A percentile compares a stretch with the other conserved stretches of the same genome.
These are phyloP conservation scores for Danio kyathit DNA, from an alignment of 2,797 vertebrate species.

Conservation along the genomic window DNA sequence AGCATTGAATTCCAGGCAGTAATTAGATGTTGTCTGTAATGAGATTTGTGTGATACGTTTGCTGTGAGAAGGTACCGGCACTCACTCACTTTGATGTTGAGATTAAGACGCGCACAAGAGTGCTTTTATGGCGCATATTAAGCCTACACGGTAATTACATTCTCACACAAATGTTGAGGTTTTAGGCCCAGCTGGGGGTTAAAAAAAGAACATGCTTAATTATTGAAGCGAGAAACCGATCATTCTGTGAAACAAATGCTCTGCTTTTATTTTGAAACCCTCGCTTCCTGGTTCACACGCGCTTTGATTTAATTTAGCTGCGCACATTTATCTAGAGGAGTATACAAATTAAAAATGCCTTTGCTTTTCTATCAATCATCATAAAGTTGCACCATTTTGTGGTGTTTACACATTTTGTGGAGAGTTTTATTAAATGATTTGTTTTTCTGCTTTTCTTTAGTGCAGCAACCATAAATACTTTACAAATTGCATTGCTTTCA, in stretches of 20 bases:
- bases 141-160: conserved; percentile 77
- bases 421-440: background rate
- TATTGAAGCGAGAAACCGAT: conserved; percentile 64
- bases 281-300: conserved; percentile 14
- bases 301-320: conserved; percentile 39
- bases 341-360: conserved; percentile 8
- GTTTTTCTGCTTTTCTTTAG: background rate
- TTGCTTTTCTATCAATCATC: background rate
- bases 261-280: conserved; percentile 34
- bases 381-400: background rate
- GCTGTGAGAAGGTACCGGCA: conserved; percentile 67
- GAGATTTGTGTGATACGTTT: conserved; percentile 72
- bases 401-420: background rate
- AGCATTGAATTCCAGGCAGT: conserved; percentile 65
- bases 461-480: background rate
- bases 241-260: conserved; percentile 45
- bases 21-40: conserved; percentile 74
- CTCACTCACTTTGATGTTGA: conserved; percentile 74
- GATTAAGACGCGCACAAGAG: conserved; percentile 73
- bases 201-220: conserved; percentile 70
- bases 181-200: conserved; percentile 76
- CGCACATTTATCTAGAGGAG: conserved; percentile 11
- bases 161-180: conserved; percentile 76
- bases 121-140: conserved; percentile 72
- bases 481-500: conserved; percentile 36